phyloP scores from a whole-genome alignment of 2,797 vertebrate species.

The Ctenopoma multispine region DNA sequence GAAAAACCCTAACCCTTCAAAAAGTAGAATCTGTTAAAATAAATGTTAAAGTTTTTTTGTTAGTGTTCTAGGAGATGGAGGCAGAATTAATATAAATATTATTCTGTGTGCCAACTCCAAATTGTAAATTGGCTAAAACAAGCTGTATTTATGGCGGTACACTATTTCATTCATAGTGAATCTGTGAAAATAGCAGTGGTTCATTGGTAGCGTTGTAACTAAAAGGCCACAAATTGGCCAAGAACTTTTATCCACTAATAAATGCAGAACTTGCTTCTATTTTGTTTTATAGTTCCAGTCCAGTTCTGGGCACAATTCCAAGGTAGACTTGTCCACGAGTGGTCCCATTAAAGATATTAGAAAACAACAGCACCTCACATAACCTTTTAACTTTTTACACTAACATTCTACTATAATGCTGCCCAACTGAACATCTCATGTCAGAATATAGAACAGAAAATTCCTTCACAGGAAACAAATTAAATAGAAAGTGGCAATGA shows the following conservation, averaged over 20 bases:
- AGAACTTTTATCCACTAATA: background rate
- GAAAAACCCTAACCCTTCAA: too few species aligned
- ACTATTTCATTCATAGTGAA: background rate
- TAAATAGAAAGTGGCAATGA: slow-evolving; percentile 2
- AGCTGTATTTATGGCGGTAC: background rate
- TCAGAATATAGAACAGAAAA: slow-evolving; percentile 15
- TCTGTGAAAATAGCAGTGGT: background rate
- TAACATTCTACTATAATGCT: slow-evolving; percentile 10
- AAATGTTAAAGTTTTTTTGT: too few species aligned
- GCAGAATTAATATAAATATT: background rate
- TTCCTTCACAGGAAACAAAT: background rate
- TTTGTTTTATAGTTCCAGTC: slow-evolving; percentile 20
- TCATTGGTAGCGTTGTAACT: background rate
- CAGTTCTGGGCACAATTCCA: slow-evolving; percentile 50
- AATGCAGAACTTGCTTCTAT: too few species aligned
- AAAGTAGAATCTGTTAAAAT: too few species aligned
- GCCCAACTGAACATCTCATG: slow-evolving; percentile 10
- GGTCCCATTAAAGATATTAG: too few species aligned
- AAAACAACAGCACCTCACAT: slow-evolving; percentile 25
- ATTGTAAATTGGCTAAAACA: too few species aligned
- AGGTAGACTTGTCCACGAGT: slow-evolving; percentile 31
- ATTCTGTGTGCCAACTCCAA: too few species aligned
- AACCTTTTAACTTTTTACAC: slow-evolving; percentile 26
- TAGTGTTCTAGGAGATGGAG: background rate
- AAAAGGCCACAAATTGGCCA: slow-evolving; percentile 1